phyloP scores from a whole-genome alignment of 2,888 invertebrate genomes.

The Leptopilina myrica region DNA sequence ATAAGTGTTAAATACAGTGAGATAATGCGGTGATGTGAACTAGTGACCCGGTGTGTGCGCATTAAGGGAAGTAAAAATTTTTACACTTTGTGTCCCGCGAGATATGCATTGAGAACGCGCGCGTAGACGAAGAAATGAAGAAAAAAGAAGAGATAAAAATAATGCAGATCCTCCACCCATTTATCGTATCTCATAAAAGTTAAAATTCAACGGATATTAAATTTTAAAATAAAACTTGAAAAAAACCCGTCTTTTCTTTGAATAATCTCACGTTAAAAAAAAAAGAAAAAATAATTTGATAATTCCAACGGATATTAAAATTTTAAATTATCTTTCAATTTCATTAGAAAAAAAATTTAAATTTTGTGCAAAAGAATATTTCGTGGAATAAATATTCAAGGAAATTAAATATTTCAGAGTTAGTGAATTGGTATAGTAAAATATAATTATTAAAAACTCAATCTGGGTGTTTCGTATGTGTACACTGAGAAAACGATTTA shows the following conservation, averaged over 20 bases:
- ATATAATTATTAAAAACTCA: no score
- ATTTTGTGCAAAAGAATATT: no score
- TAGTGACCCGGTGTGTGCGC: not conserved
- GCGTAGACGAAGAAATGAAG: constrained; percentile 1
- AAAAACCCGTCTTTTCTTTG: not conserved
- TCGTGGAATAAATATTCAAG: no score
- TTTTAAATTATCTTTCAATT: not conserved
- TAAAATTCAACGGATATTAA: constrained; percentile 16
- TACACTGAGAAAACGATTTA: no score
- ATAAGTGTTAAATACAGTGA: constrained; percentile 6
- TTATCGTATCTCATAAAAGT: not conserved
- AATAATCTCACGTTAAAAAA: not conserved
- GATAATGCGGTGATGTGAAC: not conserved
- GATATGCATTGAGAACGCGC: constrained; percentile 29
- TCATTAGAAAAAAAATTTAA: no score
- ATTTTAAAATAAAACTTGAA: not conserved
- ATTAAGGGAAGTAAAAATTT: constrained; percentile 8
- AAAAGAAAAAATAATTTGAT: not conserved
- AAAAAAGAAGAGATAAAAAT: not conserved
- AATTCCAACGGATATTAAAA: constrained; percentile 15
- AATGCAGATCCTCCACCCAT: not conserved
- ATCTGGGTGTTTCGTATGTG: no score
- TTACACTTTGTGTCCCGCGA: constrained; percentile 1
- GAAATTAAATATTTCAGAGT: no score
- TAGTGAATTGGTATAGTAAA: no score